phyloP scores from a whole-genome alignment of 2,888 invertebrate species.

The Melieria picta region DNA sequence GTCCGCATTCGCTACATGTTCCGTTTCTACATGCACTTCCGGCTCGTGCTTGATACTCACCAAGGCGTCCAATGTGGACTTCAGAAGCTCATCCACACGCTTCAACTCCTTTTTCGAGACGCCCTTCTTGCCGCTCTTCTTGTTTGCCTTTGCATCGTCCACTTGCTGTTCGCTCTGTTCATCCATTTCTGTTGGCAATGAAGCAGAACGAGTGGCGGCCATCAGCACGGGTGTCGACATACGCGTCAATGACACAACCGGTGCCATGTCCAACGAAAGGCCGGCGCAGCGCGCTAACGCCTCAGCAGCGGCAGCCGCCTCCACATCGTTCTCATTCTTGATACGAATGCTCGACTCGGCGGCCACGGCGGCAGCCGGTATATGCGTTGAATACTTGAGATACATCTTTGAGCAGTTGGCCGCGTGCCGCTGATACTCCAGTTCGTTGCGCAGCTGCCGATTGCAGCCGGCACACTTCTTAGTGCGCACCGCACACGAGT shows the following conservation, averaged over 20 bases:
- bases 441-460: constrained; percentile 50
- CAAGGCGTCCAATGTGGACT: constrained; percentile 60
- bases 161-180: constrained; percentile 12
- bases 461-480: constrained; percentile 62
- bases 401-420: constrained; percentile 56
- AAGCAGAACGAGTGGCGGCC: constrained; percentile 47
- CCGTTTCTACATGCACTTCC: constrained; percentile 50
- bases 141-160: constrained; percentile 38
- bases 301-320: constrained; percentile 46
- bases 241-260: constrained; percentile 57
- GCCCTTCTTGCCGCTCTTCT: constrained; percentile 52
- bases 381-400: constrained; percentile 55
- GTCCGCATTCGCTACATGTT: constrained; percentile 13
- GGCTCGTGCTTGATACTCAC: constrained; percentile 64
- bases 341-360: constrained; percentile 53
- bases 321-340: constrained; percentile 57
- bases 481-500: constrained; percentile 60
- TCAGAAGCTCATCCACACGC: constrained; percentile 60
- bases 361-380: constrained; percentile 49
- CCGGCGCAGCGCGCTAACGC: constrained; percentile 35
- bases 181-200: constrained; percentile 38
- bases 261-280: constrained; percentile 51
- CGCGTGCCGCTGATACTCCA: constrained; percentile 57
- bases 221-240: constrained; percentile 53
- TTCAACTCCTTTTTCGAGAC: constrained; percentile 60